phyloP scores from a whole-genome alignment of 2,113 vertebrate genomes.

The Meleagris gallopavo region DNA sequence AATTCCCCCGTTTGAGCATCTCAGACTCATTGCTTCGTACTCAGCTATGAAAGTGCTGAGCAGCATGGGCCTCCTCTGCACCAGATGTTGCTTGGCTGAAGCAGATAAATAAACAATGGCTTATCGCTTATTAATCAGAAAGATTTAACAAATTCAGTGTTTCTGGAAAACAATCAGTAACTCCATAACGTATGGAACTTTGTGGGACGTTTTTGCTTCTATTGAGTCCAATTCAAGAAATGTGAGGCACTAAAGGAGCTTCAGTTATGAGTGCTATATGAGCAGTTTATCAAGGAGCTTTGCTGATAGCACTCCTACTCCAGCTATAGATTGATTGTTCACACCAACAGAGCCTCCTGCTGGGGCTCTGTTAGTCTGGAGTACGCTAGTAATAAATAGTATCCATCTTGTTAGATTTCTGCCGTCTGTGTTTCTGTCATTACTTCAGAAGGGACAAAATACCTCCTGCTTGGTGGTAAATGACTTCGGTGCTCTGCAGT shows the following conservation, averaged over 20 bases:
- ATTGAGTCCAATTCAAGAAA: constrained; percentile 7
- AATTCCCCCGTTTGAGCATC: background rate
- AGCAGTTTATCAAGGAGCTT: background rate
- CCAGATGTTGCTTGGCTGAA: background rate
- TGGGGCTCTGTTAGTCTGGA: background rate
- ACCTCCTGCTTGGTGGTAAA: background rate
- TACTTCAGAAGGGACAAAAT: background rate
- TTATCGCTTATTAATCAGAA: constrained; percentile 69
- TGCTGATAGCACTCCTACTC: background rate
- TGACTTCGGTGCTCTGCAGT: background rate
- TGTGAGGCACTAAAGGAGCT: background rate
- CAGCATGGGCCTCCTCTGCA: background rate
- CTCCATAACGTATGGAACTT: background rate
- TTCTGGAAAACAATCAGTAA: constrained; percentile 37
- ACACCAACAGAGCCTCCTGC: background rate
- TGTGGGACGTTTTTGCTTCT: background rate
- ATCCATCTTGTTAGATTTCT: background rate
- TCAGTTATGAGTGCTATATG: background rate
- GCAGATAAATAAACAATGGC: constrained; percentile 20
- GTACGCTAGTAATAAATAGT: background rate
- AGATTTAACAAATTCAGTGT: constrained; percentile 33
- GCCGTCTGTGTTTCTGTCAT: background rate
- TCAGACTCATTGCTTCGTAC: background rate
- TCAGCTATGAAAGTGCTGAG: background rate
- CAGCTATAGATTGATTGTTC: background rate